Evolutionary conservation across 2,113 vertebrate species (phyloP).

Genomic region (Aspidoscelis tigris): DNA sequence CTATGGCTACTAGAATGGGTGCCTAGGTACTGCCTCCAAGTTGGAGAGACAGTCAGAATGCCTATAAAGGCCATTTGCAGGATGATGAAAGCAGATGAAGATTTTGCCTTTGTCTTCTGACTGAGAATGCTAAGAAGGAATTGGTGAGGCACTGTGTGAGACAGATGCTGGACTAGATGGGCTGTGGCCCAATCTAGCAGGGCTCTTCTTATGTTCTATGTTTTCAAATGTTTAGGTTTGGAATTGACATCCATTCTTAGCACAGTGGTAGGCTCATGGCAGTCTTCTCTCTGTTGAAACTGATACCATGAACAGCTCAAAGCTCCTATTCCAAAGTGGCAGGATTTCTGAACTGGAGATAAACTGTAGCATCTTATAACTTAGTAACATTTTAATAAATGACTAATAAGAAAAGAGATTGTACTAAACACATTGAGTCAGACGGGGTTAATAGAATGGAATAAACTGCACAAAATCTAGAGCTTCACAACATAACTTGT

Average conservation of each 20-base stretch:
- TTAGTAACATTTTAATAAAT: conserved; percentile 69
- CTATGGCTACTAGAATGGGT: no score
- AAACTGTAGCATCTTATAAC: conserved; percentile 52
- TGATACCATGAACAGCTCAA: background rate
- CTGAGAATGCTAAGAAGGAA: no score
- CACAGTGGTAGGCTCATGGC: no score
- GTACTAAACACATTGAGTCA: conserved; percentile 66
- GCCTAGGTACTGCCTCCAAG: no score
- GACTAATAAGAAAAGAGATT: conserved; percentile 64
- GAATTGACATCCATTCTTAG: background rate
- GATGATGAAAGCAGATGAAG: no score
- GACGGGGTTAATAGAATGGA: conserved; percentile 72
- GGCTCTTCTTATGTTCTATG: no score
- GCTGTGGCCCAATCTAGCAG: no score
- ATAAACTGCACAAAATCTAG: conserved; percentile 68
- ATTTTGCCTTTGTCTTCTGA: no score
- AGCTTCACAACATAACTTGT: conserved; percentile 63
- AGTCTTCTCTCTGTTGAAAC: background rate
- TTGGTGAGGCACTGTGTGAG: no score
- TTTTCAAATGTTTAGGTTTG: background rate
- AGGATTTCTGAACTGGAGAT: background rate
- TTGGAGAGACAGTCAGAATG: no score
- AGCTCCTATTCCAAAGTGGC: background rate
- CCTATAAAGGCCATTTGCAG: no score
- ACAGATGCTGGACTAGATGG: no score